Percentiles rank a stretch among this genome's conserved stretches.
These are phyloP conservation scores for Diprion similis DNA, from an alignment of 1,140 invertebrate genomes.

Conservation along the genomic window DNA sequence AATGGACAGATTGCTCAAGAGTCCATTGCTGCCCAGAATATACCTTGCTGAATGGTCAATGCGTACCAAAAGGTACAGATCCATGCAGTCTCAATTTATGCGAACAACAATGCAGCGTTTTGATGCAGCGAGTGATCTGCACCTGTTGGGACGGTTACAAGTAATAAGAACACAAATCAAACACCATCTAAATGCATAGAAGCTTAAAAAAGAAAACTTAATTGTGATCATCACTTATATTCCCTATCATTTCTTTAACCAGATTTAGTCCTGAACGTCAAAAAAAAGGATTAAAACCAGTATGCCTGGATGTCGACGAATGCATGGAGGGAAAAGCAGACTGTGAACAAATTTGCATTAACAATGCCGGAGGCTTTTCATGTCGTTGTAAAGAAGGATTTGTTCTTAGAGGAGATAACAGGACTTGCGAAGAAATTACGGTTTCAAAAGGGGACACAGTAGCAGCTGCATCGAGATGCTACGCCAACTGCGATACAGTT, in stretches of 20 bases:
- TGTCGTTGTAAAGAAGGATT: slow-evolving; percentile 65
- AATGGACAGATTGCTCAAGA: slow-evolving; percentile 63
- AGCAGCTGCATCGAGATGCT: slow-evolving; percentile 63
- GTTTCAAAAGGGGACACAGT: slow-evolving; percentile 22
- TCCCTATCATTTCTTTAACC: neutral
- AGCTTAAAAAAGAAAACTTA: neutral
- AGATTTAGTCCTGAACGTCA: slow-evolving; percentile 63
- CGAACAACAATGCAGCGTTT: slow-evolving; percentile 70
- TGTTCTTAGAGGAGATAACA: slow-evolving; percentile 64
- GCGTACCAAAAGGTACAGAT: slow-evolving; percentile 65
- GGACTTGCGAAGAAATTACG: slow-evolving; percentile 62
- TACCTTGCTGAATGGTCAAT: slow-evolving; percentile 63
- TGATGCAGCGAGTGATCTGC: slow-evolving; percentile 68
- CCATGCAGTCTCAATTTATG: slow-evolving; percentile 70
- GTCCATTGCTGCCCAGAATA: slow-evolving; percentile 65
- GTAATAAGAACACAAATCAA: slow-evolving; percentile 33
- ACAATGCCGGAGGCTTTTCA: slow-evolving; percentile 65
- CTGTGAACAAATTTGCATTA: slow-evolving; percentile 69
- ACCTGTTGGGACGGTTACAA: slow-evolving; percentile 69
- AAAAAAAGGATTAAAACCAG: slow-evolving; percentile 60
- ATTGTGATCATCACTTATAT: neutral
- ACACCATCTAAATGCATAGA: neutral
- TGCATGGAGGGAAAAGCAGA: slow-evolving; percentile 68
- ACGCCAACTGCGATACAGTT: slow-evolving; percentile 67
- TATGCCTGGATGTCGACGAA: slow-evolving; percentile 75